phyloP scores from a whole-genome alignment of 2,113 vertebrate species.

The Rhipidura dahli region DNA sequence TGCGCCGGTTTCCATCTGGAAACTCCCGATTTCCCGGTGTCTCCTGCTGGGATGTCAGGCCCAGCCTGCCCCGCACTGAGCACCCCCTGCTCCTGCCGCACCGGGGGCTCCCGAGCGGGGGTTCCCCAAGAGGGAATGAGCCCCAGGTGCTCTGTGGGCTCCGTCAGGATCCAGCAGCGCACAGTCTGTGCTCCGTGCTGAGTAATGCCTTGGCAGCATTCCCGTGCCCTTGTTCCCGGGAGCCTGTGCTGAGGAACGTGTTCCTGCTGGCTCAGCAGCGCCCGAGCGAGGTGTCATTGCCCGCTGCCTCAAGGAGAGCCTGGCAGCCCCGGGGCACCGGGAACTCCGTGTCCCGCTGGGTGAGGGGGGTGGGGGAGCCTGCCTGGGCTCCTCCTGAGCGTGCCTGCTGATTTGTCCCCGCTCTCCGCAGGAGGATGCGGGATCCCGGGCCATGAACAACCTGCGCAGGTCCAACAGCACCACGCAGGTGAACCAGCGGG shows the following conservation, averaged over 20 bases:
- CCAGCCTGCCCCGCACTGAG: not conserved
- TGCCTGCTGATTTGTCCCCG: not conserved
- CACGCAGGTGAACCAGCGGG: conserved; percentile 85
- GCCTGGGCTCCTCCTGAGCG: accelerated
- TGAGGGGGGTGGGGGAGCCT: not conserved
- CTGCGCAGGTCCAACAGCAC: conserved; percentile 89
- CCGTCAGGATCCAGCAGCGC: not conserved
- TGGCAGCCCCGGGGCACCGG: not conserved
- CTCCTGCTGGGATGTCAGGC: not conserved
- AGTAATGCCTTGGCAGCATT: not conserved
- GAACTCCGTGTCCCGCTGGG: accelerated
- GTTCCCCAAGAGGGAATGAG: not conserved
- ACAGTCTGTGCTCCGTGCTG: not conserved
- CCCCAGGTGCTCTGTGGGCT: not conserved
- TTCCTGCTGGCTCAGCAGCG: not conserved
- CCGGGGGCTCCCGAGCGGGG: accelerated
- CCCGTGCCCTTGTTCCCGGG: not conserved
- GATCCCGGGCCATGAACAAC: conserved; percentile 87
- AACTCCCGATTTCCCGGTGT: accelerated
- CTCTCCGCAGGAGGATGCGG: conserved; percentile 69
- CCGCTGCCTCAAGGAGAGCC: not conserved
- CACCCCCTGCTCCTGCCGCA: accelerated
- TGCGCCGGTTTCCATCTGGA: accelerated
- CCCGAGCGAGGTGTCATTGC: not conserved
- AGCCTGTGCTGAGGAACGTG: not conserved